Conservation (phyloP, 1,140 invertebrate genomes). For the Coptotermes formosanus region DNA sequence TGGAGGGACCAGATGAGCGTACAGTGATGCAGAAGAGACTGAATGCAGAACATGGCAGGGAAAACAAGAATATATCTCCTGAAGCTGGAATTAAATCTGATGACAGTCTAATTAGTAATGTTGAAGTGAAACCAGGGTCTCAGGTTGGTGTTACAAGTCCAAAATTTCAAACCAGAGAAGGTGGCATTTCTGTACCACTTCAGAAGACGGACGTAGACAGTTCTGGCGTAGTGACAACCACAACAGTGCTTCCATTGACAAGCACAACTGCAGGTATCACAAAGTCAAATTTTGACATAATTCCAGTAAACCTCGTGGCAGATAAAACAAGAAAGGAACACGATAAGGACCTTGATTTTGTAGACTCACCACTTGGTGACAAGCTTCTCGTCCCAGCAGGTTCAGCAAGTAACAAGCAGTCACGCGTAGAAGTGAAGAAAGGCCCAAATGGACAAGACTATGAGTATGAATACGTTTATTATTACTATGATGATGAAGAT, state of each 20-base stretch:
- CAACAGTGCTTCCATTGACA: constrained; percentile 8
- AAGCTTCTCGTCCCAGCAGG: constrained; percentile 41
- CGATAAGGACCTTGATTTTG: constrained; percentile 39
- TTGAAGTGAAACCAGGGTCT: constrained; percentile 31
- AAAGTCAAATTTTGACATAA: constrained; percentile 31
- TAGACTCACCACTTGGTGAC: constrained; percentile 39
- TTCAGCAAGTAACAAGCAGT: constrained; percentile 44
- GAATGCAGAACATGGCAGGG: background rate
- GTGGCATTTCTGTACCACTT: constrained; percentile 27
- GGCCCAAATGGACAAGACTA: constrained; percentile 88
- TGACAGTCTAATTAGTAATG: constrained; percentile 6
- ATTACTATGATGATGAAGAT: constrained; percentile 79
- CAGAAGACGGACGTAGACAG: constrained; percentile 12
- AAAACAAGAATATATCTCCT: background rate
- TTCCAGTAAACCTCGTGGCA: constrained; percentile 33
- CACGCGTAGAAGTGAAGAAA: constrained; percentile 78
- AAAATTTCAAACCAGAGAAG: constrained; percentile 25
- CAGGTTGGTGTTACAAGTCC: constrained; percentile 29
- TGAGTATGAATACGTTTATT: constrained; percentile 89
- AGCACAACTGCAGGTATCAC: constrained; percentile 9
- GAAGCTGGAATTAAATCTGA: background rate
- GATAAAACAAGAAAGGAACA: constrained; percentile 35
- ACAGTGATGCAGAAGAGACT: constrained; percentile 29
- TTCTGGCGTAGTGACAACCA: background rate
- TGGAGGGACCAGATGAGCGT: constrained; percentile 24